phyloP scores from a whole-genome alignment of 1,140 invertebrate species.

The Pogonomyrmex californicus region DNA sequence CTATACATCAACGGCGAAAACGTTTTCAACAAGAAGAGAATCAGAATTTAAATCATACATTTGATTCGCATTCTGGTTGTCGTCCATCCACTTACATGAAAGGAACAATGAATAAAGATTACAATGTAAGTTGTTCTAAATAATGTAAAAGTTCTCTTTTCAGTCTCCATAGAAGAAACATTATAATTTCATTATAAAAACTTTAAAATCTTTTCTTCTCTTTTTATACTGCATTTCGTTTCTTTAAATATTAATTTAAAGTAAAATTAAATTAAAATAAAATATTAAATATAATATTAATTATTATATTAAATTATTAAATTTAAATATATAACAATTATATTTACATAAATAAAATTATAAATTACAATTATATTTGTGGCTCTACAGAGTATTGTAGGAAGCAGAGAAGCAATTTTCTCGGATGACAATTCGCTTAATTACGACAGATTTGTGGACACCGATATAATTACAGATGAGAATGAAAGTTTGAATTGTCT shows the following conservation, averaged over 20 bases:
- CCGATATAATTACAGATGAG: constrained; percentile 18
- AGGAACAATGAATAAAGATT: constrained; percentile 42
- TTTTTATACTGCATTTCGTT: not conserved
- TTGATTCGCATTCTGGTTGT: constrained; percentile 51
- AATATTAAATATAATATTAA: not conserved
- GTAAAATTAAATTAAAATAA: not conserved
- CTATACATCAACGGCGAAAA: constrained; percentile 63
- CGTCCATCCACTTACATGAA: constrained; percentile 27
- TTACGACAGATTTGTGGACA: constrained; percentile 52
- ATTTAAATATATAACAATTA: not conserved
- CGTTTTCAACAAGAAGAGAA: constrained; percentile 57
- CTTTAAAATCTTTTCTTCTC: not conserved
- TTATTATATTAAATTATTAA: constrained; percentile 12
- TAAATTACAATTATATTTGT: not conserved
- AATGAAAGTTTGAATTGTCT: constrained; percentile 39
- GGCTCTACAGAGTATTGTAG: constrained; percentile 9
- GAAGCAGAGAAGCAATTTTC: not conserved
- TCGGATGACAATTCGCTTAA: constrained; percentile 7
- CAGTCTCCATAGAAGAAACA: not conserved
- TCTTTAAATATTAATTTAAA: not conserved
- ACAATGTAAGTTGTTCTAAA: constrained; percentile 31
- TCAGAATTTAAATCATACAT: constrained; percentile 53
- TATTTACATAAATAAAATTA: not conserved
- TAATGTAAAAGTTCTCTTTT: not conserved
- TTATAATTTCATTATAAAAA: not conserved